Evolutionary conservation across 2,113 vertebrate species (phyloP).

Genomic region (Cyanocitta stelleri): DNA sequence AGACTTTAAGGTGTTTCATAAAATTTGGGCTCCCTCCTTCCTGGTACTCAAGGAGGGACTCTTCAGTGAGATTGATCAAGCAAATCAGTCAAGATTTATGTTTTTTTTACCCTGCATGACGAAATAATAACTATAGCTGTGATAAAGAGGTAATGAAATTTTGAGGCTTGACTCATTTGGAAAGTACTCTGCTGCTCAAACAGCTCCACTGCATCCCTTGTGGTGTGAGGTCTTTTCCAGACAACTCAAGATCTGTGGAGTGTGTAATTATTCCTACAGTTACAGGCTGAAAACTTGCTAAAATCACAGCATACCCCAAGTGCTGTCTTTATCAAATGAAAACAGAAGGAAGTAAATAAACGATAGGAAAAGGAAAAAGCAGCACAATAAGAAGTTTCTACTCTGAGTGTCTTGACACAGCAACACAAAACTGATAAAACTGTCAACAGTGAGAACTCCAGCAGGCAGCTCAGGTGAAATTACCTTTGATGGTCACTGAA

Average conservation of each 20-base stretch:
- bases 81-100: not conserved
- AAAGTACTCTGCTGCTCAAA: not conserved
- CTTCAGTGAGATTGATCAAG: not conserved
- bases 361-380: accelerated
- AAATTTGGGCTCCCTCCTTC: not conserved
- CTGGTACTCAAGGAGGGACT: not conserved
- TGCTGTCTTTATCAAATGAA: not conserved
- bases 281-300: not conserved
- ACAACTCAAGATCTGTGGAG: not conserved
- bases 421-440: not conserved
- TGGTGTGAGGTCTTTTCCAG: not conserved
- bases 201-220: not conserved
- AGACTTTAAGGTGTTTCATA: not conserved
- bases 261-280: not conserved
- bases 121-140: not conserved
- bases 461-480: not conserved
- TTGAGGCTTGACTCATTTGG: not conserved
- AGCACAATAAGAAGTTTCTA: not conserved
- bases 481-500: constrained; percentile 90
- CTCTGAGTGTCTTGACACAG: not conserved
- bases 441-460: not conserved
- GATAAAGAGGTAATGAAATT: not conserved
- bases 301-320: not conserved
- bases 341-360: not conserved
- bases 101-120: not conserved